phyloP scores from a whole-genome alignment of 2,113 vertebrate species.

The Tretioscincus oriximinensis region DNA sequence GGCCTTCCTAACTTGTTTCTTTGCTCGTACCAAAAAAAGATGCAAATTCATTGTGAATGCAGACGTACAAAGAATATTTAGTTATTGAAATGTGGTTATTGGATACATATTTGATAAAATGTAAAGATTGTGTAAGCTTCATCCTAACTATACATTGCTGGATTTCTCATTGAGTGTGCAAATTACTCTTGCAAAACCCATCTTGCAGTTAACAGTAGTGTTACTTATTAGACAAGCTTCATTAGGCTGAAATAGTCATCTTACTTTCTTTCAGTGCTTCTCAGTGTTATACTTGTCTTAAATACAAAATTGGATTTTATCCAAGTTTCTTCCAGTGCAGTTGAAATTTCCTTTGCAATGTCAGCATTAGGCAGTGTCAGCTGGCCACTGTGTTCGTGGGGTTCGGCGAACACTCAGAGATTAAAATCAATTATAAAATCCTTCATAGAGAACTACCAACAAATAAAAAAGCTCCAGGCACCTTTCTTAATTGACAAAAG shows the following conservation, averaged over 20 bases:
- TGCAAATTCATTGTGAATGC: too few species aligned
- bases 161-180: conserved; percentile 38
- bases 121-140: conserved; percentile 16
- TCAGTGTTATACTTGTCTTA: not conserved
- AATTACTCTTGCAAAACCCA: conserved; percentile 25
- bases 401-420: too few species aligned
- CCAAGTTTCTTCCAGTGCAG: not conserved
- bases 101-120: not conserved
- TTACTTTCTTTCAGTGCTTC: not conserved
- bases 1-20: not conserved
- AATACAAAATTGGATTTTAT: not conserved
- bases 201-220: conserved; percentile 51
- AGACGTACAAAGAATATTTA: not conserved
- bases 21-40: not conserved
- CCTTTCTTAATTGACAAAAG: too few species aligned
- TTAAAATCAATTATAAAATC: too few species aligned
- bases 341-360: not conserved
- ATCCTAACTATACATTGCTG: not conserved
- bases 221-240: conserved; percentile 50
- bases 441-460: too few species aligned
- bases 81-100: not conserved
- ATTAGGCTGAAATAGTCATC: conserved; percentile 36
- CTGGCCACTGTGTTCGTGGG: too few species aligned
- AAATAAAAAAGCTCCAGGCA: too few species aligned
- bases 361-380: too few species aligned